A percentile compares a stretch with the other conserved stretches of the same genome.
Evolutionary conservation across 2,888 invertebrate genomes (phyloP).

Genomic region (Neoitamus cyanurus): DNA sequence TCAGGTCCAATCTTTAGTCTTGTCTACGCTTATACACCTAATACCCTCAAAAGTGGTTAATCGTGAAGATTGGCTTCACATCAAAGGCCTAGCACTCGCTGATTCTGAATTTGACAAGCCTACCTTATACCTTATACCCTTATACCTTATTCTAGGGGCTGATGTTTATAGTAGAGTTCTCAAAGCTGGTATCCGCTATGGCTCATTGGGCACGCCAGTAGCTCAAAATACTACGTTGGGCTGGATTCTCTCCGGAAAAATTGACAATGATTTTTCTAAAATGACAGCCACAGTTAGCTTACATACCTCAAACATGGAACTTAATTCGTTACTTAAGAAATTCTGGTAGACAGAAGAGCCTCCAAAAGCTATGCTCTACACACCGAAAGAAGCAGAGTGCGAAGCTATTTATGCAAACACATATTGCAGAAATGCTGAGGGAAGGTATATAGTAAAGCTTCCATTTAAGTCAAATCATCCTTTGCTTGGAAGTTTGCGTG

Average conservation of each 20-base stretch:
- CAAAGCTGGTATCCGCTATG: not conserved
- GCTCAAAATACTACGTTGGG: not conserved
- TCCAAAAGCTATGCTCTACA: not conserved
- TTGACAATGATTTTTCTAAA: not conserved
- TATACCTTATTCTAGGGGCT: not conserved
- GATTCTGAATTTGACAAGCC: constrained; percentile 5
- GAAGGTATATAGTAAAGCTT: not conserved
- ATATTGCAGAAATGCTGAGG: not conserved
- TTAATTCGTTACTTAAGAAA: not conserved
- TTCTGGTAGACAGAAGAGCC: constrained; percentile 14
- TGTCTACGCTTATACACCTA: not conserved
- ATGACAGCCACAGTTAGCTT: not conserved
- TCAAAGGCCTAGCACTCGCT: not conserved
- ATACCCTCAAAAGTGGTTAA: not conserved
- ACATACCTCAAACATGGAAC: not conserved
- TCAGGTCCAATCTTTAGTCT: not conserved
- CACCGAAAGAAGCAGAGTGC: constrained; percentile 8
- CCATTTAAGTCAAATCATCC: not conserved
- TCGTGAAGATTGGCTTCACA: not conserved
- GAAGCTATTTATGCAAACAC: constrained; percentile 2
- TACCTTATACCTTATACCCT: too few relatives aligned
- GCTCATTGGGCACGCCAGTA: not conserved
- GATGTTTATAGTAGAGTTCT: not conserved
- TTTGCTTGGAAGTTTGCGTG: not conserved
- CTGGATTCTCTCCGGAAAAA: not conserved